Conservation (phyloP, 2,888 invertebrate species). For the Orthosia cruda region DNA sequence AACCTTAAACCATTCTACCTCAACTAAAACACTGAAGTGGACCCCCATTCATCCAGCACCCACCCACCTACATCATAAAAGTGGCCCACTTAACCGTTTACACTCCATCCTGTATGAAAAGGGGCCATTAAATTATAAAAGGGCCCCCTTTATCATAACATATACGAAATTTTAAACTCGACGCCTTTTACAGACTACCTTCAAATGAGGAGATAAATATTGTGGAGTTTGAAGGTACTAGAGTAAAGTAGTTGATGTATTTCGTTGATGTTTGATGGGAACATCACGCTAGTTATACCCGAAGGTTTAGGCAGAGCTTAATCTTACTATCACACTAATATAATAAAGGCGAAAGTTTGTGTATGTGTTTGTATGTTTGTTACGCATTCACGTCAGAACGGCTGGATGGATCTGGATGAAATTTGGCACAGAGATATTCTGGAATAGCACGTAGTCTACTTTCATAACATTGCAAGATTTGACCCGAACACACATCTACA, state of each 20-base stretch:
- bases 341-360: no score
- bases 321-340: not conserved
- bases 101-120: conserved; percentile 43
- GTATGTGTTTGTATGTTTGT: no score
- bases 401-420: no score
- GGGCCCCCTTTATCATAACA: conserved; percentile 40
- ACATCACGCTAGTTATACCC: not conserved
- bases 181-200: conserved; percentile 40
- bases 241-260: not conserved
- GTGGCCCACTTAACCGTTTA: conserved; percentile 38
- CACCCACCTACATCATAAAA: conserved; percentile 34
- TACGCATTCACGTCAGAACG: no score
- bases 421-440: no score
- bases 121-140: conserved; percentile 49
- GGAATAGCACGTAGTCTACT: no score
- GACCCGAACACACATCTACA: no score
- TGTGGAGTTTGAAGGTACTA: conserved; percentile 7
- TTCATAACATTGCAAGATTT: no score
- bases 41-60: conserved; percentile 15
- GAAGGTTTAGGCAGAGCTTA: not conserved
- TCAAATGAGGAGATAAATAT: conserved; percentile 42
- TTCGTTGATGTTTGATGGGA: not conserved
- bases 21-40: conserved; percentile 18
- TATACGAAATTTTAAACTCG: conserved; percentile 49
- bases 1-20: not conserved